Evolutionary conservation across 1,140 invertebrate genomes (phyloP).

Genomic region (Cherax quadricarinatus): DNA sequence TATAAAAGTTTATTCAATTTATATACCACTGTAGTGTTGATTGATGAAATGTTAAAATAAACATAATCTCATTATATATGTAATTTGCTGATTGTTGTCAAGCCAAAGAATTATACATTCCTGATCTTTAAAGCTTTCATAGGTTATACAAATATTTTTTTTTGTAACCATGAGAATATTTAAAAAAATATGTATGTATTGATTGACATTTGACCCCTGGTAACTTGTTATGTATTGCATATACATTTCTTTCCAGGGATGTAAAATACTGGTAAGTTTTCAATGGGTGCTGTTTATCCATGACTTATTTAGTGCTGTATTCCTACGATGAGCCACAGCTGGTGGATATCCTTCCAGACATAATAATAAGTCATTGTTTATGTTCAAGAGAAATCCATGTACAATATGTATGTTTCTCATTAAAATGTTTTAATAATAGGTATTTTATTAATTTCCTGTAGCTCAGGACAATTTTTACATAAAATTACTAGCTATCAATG

Average conservation of each 20-base stretch:
- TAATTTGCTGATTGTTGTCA: not conserved
- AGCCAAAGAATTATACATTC: not conserved
- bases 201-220: not conserved
- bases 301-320: not conserved
- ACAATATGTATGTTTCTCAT: conserved; percentile 9
- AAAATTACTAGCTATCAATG: too few species aligned
- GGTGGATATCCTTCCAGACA: not conserved
- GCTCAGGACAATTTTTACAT: too few species aligned
- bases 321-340: not conserved
- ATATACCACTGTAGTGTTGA: not conserved
- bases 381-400: conserved; percentile 10
- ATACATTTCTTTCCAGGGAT: not conserved
- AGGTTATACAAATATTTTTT: not conserved
- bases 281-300: not conserved
- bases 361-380: not conserved
- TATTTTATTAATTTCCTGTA: not conserved
- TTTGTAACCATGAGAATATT: not conserved
- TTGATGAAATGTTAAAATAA: not conserved
- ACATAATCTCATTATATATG: not conserved
- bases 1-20: not conserved
- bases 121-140: not conserved
- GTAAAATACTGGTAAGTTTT: not conserved
- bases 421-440: conserved; percentile 2
- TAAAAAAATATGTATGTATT: not conserved
- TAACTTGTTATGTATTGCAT: not conserved